Conservation (phyloP, 2,113 vertebrate genomes). For the Salvelinus alpinus region DNA sequence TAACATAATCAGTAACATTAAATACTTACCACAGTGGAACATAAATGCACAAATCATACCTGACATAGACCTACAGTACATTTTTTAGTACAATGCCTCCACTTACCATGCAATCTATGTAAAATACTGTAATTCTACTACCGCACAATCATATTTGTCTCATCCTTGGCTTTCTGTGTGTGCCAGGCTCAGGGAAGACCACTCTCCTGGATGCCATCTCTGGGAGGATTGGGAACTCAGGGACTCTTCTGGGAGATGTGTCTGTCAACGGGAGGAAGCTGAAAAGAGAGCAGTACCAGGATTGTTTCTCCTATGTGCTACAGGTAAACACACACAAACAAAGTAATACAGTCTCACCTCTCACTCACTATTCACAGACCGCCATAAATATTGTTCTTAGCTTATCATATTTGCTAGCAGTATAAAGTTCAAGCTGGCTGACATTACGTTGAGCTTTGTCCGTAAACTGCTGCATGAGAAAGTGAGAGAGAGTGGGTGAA, state of each 20-base stretch:
- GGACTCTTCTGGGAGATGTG: slow-evolving; percentile 81
- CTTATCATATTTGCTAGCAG: not conserved
- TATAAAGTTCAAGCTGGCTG: not conserved
- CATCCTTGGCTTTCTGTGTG: slow-evolving; percentile 3
- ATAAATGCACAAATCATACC: not conserved
- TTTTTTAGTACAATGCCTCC: not conserved
- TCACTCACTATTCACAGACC: not conserved
- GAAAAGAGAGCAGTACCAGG: slow-evolving; percentile 84
- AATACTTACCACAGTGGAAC: not conserved
- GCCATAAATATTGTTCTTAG: not conserved
- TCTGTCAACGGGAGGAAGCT: slow-evolving; percentile 83
- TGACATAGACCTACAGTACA: not conserved
- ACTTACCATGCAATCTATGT: not conserved
- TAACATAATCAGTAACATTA: too few relatives aligned
- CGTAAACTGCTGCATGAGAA: not conserved
- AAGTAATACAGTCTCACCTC: not conserved
- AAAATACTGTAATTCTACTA: too few relatives aligned
- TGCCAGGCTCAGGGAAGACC: slow-evolving; percentile 90
- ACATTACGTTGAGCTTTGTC: slow-evolving; percentile 31
- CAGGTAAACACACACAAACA: slow-evolving; percentile 76
- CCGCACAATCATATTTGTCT: too few relatives aligned
- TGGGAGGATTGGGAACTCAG: slow-evolving; percentile 78
- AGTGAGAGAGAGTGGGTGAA: slow-evolving; percentile 7
- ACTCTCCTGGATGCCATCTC: slow-evolving; percentile 89
- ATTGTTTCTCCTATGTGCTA: slow-evolving; percentile 93